Conservation (phyloP, 2,888 invertebrate species). For the Drosophila nr. medialis region DNA sequence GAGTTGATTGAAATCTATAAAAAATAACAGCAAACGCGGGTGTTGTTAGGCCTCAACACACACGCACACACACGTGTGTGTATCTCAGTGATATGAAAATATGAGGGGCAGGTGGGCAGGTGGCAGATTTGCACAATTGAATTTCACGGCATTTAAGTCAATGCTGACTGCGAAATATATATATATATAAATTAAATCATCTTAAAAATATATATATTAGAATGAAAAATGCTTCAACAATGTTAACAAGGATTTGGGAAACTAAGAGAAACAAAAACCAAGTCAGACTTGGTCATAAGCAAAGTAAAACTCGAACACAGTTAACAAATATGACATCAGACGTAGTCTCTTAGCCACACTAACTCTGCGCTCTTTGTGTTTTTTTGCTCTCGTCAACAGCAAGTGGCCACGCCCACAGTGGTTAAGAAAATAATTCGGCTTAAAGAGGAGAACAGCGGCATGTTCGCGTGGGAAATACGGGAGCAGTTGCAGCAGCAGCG, state of each 20-base stretch:
- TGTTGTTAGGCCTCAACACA: constrained; percentile 4
- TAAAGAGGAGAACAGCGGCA: constrained; percentile 97
- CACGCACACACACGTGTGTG: neutral
- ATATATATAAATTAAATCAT: neutral
- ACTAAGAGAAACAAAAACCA: no score
- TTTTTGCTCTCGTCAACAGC: constrained; percentile 86
- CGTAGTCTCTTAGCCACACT: neutral
- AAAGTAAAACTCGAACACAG: neutral
- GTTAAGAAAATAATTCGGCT: constrained; percentile 97
- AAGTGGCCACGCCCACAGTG: constrained; percentile 98
- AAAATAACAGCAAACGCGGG: constrained; percentile 46
- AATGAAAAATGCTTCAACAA: neutral
- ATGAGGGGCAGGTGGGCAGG: neutral
- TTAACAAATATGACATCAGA: neutral
- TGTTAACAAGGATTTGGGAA: neutral
- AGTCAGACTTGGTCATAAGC: neutral
- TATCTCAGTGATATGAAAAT: constrained; percentile 9
- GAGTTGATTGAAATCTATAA: constrained; percentile 59
- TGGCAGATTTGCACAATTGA: constrained; percentile 56
- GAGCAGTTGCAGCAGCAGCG: constrained; percentile 95
- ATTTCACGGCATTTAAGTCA: constrained; percentile 83
- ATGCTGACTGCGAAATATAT: no score
- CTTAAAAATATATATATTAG: neutral
- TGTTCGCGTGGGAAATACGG: constrained; percentile 99
- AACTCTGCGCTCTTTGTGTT: constrained; percentile 16